These are phyloP conservation scores for Mimumesa dahlbomi DNA, from an alignment of 2,888 invertebrate genomes.

Conservation along the genomic window DNA sequence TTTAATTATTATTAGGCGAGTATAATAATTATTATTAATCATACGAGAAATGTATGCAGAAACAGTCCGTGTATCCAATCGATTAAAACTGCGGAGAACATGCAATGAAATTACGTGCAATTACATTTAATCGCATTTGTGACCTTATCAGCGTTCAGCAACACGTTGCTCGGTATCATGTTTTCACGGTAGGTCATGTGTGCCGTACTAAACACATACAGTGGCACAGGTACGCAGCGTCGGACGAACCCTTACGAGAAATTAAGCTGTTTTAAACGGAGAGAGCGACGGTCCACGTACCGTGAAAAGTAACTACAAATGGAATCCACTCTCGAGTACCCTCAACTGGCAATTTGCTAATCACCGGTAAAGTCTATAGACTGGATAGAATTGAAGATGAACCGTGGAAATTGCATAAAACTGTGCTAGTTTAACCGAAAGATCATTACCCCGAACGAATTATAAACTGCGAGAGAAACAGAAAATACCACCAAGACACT, in stretches of 20 bases:
- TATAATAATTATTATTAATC: no score
- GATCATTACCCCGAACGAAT: no score
- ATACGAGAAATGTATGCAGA: no score
- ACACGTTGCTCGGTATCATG: not conserved
- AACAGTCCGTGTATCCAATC: no score
- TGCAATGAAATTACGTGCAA: conserved; percentile 28
- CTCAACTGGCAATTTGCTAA: not conserved
- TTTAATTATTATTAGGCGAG: no score
- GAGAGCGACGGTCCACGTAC: not conserved
- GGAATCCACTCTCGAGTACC: not conserved
- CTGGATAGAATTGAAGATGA: no score
- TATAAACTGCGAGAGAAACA: no score
- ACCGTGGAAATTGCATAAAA: no score
- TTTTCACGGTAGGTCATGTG: not conserved
- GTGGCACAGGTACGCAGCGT: not conserved
- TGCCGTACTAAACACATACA: not conserved
- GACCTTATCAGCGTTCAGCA: conserved; percentile 3
- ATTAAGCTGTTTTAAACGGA: conserved; percentile 13
- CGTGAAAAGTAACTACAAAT: not conserved
- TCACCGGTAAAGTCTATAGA: not conserved
- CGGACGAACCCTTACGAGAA: not conserved
- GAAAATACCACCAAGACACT: no score
- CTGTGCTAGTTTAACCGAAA: no score
- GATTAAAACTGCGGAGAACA: no score
- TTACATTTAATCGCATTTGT: conserved; percentile 29